These are phyloP conservation scores for Scaptomyza caliginosa DNA, from an alignment of 2,888 invertebrate species.

Conservation along the genomic window DNA sequence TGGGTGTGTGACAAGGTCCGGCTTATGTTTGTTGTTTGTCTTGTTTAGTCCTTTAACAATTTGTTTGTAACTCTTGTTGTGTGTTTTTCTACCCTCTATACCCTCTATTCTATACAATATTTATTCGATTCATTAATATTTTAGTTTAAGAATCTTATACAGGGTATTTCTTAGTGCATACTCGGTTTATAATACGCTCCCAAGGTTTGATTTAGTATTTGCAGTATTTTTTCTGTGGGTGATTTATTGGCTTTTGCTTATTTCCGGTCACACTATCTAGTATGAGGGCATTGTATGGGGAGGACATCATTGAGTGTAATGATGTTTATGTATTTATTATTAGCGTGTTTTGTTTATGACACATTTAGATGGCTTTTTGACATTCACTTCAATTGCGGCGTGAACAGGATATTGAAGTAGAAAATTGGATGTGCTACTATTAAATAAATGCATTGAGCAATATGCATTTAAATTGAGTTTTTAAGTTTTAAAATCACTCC, in stretches of 20 bases:
- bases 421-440: neutral
- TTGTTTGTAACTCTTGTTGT: slow-evolving; percentile 7
- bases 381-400: slow-evolving; percentile 17
- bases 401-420: slow-evolving; percentile 12
- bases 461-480: neutral
- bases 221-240: slow-evolving; percentile 57
- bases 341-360: slow-evolving; percentile 42
- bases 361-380: slow-evolving; percentile 36
- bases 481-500: neutral
- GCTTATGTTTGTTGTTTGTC: slow-evolving; percentile 31
- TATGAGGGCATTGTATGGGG: neutral
- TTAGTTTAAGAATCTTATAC: neutral
- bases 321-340: slow-evolving; percentile 59
- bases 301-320: slow-evolving; percentile 35
- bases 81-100: slow-evolving; percentile 16
- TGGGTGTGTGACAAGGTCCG: slow-evolving; percentile 6
- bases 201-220: slow-evolving; percentile 28
- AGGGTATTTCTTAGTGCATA: slow-evolving; percentile 19
- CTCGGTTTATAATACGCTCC: neutral
- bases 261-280: slow-evolving; percentile 71
- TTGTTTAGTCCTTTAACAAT: slow-evolving; percentile 40
- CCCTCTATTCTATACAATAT: too few species aligned
- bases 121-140: too few species aligned
- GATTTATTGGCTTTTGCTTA: slow-evolving; percentile 82
- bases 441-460: neutral